These are phyloP conservation scores for Pedetes capensis DNA, from an alignment of 2,113 vertebrate genomes.

Conservation along the genomic window DNA sequence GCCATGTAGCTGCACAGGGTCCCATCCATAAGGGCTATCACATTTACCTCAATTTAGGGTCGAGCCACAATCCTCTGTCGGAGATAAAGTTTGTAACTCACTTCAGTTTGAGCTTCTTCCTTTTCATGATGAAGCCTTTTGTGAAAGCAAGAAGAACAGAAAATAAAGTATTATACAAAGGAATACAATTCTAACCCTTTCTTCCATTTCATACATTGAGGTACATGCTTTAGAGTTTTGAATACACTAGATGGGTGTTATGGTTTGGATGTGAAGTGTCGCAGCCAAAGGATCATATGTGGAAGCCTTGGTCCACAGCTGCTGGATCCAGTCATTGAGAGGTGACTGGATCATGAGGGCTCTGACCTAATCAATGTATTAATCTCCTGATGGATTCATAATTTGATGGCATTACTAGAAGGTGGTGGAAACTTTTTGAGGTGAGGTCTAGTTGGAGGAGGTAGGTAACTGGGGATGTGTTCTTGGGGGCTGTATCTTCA, in stretches of 20 bases:
- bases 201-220: not conserved
- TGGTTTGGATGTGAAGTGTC: not conserved
- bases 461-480: not conserved
- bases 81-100: slow-evolving; percentile 50
- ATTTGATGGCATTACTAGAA: not conserved
- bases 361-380: not conserved
- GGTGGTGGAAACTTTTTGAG: not conserved
- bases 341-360: not conserved
- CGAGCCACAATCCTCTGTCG: not conserved
- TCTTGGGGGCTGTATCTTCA: too few relatives aligned
- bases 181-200: not conserved
- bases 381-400: not conserved
- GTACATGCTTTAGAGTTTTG: not conserved
- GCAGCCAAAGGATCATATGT: not conserved
- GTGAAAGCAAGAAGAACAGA: slow-evolving; percentile 15
- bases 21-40: rapidly evolving
- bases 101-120: slow-evolving; percentile 56
- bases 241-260: not conserved
- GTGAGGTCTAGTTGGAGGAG: not conserved
- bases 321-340: not conserved
- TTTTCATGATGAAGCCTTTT: slow-evolving; percentile 71
- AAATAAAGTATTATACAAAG: not conserved
- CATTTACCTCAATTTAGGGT: not conserved
- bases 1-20: rapidly evolving
- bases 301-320: not conserved